phyloP scores from a whole-genome alignment of 1,140 invertebrate species.

The Hormaphis cornu region DNA sequence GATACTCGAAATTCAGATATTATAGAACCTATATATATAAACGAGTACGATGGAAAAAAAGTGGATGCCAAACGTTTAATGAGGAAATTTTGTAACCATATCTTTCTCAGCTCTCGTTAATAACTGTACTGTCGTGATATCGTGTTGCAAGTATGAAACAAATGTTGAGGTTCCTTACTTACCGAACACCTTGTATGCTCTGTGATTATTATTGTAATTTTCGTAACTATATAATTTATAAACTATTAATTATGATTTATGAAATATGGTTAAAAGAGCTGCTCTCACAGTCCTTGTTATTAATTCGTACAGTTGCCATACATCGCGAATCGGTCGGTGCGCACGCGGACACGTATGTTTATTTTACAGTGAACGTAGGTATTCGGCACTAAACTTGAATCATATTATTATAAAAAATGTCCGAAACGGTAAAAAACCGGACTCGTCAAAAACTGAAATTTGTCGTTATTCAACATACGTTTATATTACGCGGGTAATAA shows the following conservation, averaged over 20 bases:
- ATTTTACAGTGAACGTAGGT: neutral
- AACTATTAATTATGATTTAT: slow-evolving; percentile 22
- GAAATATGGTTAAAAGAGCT: slow-evolving; percentile 26
- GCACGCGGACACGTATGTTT: slow-evolving; percentile 21
- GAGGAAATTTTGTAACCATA: too few relatives aligned
- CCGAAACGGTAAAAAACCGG: neutral
- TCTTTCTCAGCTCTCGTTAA: too few relatives aligned
- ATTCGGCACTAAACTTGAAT: neutral
- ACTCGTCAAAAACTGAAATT: neutral
- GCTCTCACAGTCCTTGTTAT: slow-evolving; percentile 25
- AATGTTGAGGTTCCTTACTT: too few relatives aligned
- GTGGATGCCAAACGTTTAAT: too few relatives aligned
- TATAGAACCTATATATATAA: too few relatives aligned
- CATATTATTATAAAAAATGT: slow-evolving; percentile 2
- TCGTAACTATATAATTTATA: too few relatives aligned
- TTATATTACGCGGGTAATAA: too few relatives aligned
- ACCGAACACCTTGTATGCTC: too few relatives aligned
- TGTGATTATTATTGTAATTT: slow-evolving; percentile 18
- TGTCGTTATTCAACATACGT: neutral
- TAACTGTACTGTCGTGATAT: too few relatives aligned
- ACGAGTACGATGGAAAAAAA: too few relatives aligned
- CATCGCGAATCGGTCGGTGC: slow-evolving; percentile 1
- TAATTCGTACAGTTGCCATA: slow-evolving; percentile 26
- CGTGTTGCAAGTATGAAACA: too few relatives aligned
- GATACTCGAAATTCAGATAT: too few relatives aligned